A percentile compares a stretch with the other conserved stretches of the same genome.
These are phyloP conservation scores for Artemia sp. DNA, from an alignment of 2,888 invertebrate genomes.

Conservation along the genomic window DNA sequence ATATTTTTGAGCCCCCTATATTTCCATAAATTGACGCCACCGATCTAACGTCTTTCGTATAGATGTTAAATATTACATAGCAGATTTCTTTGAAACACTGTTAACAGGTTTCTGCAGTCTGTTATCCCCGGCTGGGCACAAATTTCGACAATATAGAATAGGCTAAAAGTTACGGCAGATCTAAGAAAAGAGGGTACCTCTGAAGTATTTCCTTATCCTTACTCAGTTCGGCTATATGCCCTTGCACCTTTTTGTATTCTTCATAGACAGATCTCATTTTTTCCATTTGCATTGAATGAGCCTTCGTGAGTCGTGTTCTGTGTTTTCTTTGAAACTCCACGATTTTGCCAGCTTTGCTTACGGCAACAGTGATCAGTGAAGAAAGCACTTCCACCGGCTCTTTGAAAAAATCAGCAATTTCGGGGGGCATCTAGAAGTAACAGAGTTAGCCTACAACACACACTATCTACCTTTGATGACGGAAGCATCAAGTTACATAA, in stretches of 20 bases:
- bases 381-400: not conserved
- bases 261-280: not conserved
- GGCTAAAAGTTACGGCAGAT: too few relatives aligned
- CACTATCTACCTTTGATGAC: too few relatives aligned
- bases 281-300: not conserved
- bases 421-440: not conserved
- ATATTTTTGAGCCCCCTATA: too few relatives aligned
- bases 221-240: not conserved
- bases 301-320: not conserved
- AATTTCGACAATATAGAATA: too few relatives aligned
- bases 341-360: not conserved
- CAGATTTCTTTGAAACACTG: too few relatives aligned
- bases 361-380: not conserved
- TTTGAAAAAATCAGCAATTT: constrained; percentile 4
- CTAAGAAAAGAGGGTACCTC: not conserved
- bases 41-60: too few relatives aligned
- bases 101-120: too few relatives aligned
- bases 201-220: constrained; percentile 1
- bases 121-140: too few relatives aligned
- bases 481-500: too few relatives aligned
- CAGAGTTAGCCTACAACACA: too few relatives aligned
- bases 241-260: not conserved
- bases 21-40: too few relatives aligned
- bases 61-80: too few relatives aligned
- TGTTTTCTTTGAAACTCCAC: not conserved